These are phyloP conservation scores for Charina bottae DNA, from an alignment of 2,113 vertebrate genomes.

Conservation along the genomic window DNA sequence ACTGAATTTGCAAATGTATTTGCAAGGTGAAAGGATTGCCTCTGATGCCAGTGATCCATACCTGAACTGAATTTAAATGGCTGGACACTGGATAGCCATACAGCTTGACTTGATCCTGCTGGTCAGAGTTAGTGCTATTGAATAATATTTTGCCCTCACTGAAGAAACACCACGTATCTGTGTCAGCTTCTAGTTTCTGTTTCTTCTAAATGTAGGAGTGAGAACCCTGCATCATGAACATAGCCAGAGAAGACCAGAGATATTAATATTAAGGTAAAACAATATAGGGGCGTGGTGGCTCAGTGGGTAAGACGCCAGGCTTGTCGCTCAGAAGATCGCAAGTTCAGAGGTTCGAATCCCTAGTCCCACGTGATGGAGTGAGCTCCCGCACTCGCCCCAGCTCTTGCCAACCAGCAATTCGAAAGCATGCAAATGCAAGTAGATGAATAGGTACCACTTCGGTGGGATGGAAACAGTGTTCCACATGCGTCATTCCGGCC, in stretches of 20 bases:
- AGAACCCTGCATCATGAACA: background rate
- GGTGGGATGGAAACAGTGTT: too few relatives aligned
- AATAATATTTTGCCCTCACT: background rate
- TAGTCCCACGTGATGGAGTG: too few relatives aligned
- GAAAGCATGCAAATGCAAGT: too few relatives aligned
- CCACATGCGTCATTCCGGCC: too few relatives aligned
- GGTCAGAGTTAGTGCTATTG: background rate
- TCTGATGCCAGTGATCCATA: background rate
- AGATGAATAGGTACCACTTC: too few relatives aligned
- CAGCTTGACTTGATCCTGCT: background rate
- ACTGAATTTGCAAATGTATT: background rate
- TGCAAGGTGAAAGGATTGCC: background rate
- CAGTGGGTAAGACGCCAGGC: too few relatives aligned
- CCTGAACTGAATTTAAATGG: background rate
- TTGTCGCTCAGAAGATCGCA: too few relatives aligned
- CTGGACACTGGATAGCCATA: background rate
- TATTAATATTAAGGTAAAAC: background rate
- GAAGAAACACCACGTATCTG: background rate
- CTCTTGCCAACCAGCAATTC: too few relatives aligned
- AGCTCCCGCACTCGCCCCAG: too few relatives aligned
- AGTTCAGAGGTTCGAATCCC: too few relatives aligned
- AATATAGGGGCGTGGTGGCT: too few relatives aligned
- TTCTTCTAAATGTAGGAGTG: background rate
- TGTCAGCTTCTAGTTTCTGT: background rate
- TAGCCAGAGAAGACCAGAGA: background rate